These are phyloP conservation scores for Drosophila anomelani DNA, from an alignment of 2,888 invertebrate genomes.

Conservation along the genomic window DNA sequence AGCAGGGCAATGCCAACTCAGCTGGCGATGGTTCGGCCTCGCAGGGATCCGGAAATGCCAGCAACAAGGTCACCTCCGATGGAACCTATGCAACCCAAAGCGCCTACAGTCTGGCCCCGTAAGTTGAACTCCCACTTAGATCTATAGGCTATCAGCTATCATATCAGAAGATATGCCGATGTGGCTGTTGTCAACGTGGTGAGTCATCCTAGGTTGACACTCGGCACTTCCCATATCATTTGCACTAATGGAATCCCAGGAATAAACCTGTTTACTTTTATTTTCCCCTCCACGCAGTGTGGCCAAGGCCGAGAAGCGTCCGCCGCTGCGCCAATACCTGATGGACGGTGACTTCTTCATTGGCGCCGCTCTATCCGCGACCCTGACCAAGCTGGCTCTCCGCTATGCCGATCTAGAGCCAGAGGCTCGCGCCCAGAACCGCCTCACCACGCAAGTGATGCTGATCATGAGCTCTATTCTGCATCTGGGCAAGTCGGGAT, in stretches of 20 bases:
- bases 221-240: background rate
- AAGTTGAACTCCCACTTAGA: conserved; percentile 82
- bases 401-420: conserved; percentile 86
- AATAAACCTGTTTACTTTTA: background rate
- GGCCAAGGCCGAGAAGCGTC: conserved; percentile 89
- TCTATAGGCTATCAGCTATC: background rate
- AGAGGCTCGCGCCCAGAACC: conserved; percentile 85
- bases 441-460: conserved; percentile 92
- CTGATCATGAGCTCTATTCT: conserved; percentile 94
- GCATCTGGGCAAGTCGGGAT: conserved; percentile 92
- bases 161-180: background rate
- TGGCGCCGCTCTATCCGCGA: conserved; percentile 95
- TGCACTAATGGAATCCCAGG: background rate
- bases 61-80: conserved; percentile 94
- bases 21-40: conserved; percentile 38
- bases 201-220: background rate
- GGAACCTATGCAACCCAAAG: conserved; percentile 99
- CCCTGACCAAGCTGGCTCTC: conserved; percentile 95
- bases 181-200: background rate
- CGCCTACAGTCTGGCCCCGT: conserved; percentile 94
- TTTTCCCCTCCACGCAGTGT: conserved; percentile 77
- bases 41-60: conserved; percentile 54
- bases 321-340: conserved; percentile 93
- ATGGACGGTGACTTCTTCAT: conserved; percentile 98
- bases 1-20: conserved; percentile 17